A percentile compares a stretch with the other conserved stretches of the same genome.
Evolutionary conservation across 1,140 invertebrate genomes (phyloP).

Genomic region (Dolichoris vasculosae): DNA sequence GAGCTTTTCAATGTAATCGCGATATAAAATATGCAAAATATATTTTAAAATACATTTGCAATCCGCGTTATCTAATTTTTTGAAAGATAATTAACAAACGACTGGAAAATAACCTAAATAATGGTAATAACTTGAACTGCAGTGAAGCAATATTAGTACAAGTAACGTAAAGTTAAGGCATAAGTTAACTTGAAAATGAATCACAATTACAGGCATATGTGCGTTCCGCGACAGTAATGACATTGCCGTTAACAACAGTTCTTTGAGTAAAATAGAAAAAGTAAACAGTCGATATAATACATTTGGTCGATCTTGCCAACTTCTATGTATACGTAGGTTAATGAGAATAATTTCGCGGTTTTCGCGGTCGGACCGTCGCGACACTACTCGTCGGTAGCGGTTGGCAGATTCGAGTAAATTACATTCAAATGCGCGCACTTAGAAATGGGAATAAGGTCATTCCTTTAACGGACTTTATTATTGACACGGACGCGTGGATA

Average conservation of each 20-base stretch:
- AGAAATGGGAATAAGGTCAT: slow-evolving; percentile 60
- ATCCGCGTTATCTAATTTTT: no score
- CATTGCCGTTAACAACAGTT: slow-evolving; percentile 10
- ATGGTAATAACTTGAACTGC: not conserved
- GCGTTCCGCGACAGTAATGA: slow-evolving; percentile 24
- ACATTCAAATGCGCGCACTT: slow-evolving; percentile 60
- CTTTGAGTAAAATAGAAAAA: slow-evolving; percentile 6
- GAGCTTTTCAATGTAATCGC: no score
- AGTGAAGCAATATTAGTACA: not conserved
- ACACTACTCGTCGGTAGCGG: slow-evolving; percentile 27
- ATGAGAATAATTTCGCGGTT: slow-evolving; percentile 55
- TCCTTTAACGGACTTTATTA: slow-evolving; percentile 56
- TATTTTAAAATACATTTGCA: no score
- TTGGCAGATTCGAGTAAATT: slow-evolving; percentile 60
- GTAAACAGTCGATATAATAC: slow-evolving; percentile 32
- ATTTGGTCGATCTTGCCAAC: not conserved
- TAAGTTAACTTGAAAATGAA: not conserved
- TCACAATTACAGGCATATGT: not conserved
- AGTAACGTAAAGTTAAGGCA: not conserved
- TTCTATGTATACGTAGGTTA: slow-evolving; percentile 15
- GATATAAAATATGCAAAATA: no score
- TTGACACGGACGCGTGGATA: slow-evolving; percentile 43
- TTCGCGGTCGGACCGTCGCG: slow-evolving; percentile 55
- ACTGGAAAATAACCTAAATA: not conserved
- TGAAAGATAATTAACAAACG: not conserved